Evolutionary conservation across 2,113 vertebrate species (phyloP).

Genomic region (Ameiurus melas): DNA sequence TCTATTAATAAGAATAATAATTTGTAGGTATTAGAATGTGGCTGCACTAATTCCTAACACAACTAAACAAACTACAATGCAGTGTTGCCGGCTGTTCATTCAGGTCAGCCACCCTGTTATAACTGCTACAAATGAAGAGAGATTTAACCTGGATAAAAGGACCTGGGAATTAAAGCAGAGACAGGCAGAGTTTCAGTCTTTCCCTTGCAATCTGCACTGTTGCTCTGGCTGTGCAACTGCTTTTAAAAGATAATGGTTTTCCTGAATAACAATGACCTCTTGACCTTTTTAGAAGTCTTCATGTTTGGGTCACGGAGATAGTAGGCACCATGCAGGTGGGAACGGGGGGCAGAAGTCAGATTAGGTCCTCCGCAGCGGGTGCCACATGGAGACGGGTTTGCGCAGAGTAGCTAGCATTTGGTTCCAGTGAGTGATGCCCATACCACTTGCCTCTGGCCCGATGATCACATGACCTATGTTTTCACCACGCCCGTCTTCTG

Average conservation of each 20-base stretch:
- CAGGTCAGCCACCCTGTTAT: conserved; percentile 72
- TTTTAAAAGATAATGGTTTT: conserved; percentile 61
- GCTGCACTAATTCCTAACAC: conserved; percentile 58
- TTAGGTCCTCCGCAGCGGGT: conserved; percentile 85
- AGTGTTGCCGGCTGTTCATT: conserved; percentile 40
- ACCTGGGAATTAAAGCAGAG: conserved; percentile 71
- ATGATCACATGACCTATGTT: conserved; percentile 95
- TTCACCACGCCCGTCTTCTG: conserved; percentile 85
- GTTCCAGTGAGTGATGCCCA: conserved; percentile 98
- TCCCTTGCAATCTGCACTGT: conserved; percentile 17
- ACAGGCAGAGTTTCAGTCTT: conserved; percentile 56
- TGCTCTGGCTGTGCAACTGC: conserved; percentile 23
- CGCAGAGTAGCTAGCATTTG: conserved; percentile 97
- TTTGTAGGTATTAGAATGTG: conserved; percentile 33
- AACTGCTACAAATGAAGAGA: conserved; percentile 72
- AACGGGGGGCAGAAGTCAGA: conserved; percentile 27
- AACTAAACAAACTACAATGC: conserved; percentile 56
- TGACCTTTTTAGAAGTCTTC: conserved; percentile 42
- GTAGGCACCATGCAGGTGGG: conserved; percentile 70
- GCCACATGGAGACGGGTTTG: conserved; percentile 98
- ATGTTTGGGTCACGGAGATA: conserved; percentile 59
- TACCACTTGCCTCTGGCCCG: conserved; percentile 86
- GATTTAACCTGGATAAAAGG: conserved; percentile 77
- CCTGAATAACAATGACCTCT: conserved; percentile 58
- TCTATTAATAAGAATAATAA: conserved; percentile 16